These are phyloP conservation scores for Cepaea hortensis DNA, from an alignment of 2,888 invertebrate species.

Conservation along the genomic window DNA sequence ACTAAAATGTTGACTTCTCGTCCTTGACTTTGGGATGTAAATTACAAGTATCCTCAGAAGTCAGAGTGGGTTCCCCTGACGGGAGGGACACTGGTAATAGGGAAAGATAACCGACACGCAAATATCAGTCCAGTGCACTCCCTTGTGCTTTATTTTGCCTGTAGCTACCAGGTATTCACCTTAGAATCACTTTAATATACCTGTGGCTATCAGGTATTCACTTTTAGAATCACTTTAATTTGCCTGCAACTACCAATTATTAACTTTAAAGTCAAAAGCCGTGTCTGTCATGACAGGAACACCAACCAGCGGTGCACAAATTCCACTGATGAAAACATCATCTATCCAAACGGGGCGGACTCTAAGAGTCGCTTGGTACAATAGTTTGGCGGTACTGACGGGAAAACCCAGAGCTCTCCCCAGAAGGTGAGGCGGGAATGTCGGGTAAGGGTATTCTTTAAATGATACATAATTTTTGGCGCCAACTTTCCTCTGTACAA, in stretches of 20 bases:
- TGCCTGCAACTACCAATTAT: neutral
- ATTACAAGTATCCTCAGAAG: no score
- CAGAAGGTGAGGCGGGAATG: conserved; percentile 58
- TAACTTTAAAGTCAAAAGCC: neutral
- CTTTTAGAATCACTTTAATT: no score
- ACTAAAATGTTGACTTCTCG: no score
- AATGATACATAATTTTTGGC: conserved; percentile 55
- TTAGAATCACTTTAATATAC: no score
- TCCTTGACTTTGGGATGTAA: no score
- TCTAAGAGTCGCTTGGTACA: conserved; percentile 30
- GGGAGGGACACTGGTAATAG: no score
- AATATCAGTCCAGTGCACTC: no score
- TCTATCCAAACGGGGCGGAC: conserved; percentile 7
- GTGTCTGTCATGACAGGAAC: neutral
- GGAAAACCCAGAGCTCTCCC: conserved; percentile 32
- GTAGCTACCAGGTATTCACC: no score
- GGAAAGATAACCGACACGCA: no score
- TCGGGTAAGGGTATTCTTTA: conserved; percentile 57
- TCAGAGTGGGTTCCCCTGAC: no score
- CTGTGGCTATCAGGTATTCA: no score
- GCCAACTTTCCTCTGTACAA: conserved; percentile 50
- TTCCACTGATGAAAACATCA: conserved; percentile 27
- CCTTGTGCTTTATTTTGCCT: no score
- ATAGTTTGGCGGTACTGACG: neutral
- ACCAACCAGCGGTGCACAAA: conserved; percentile 8